Conservation (phyloP, 2,888 invertebrate species). For the Erebia ligea region DNA sequence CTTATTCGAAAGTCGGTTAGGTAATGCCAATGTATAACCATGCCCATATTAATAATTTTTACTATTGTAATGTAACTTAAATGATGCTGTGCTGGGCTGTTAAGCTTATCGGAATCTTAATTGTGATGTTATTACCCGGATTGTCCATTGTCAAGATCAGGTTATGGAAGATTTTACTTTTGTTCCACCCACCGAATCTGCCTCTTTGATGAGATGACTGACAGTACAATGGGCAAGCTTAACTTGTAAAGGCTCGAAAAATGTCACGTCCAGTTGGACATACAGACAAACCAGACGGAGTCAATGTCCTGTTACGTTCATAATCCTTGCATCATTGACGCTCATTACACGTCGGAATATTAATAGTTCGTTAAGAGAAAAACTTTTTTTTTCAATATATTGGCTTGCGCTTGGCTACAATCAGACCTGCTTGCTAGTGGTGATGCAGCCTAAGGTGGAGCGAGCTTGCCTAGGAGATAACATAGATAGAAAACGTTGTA, state of each 20-base stretch:
- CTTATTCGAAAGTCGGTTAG: constrained; percentile 31
- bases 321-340: constrained; percentile 39
- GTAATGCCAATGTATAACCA: constrained; percentile 21
- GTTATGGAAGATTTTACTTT: constrained; percentile 31
- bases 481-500: too few relatives aligned
- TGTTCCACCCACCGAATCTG: constrained; percentile 30
- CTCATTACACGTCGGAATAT: constrained; percentile 37
- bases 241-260: constrained; percentile 44
- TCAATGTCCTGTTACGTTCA: constrained; percentile 57
- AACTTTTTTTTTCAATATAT: too few relatives aligned
- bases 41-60: constrained; percentile 24
- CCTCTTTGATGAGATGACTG: constrained; percentile 40
- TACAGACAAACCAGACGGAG: constrained; percentile 44
- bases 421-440: too few relatives aligned
- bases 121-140: constrained; percentile 28
- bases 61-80: constrained; percentile 22
- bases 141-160: constrained; percentile 37
- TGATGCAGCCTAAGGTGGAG: too few relatives aligned
- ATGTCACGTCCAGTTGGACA: constrained; percentile 51
- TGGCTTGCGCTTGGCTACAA: too few relatives aligned
- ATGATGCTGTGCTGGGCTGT: constrained; percentile 15
- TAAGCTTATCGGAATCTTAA: constrained; percentile 34
- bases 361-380: constrained; percentile 32
- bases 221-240: constrained; percentile 58
- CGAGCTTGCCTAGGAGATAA: too few relatives aligned